Evolutionary conservation across 2,888 invertebrate genomes (phyloP).

Genomic region (Chalcis sispes): DNA sequence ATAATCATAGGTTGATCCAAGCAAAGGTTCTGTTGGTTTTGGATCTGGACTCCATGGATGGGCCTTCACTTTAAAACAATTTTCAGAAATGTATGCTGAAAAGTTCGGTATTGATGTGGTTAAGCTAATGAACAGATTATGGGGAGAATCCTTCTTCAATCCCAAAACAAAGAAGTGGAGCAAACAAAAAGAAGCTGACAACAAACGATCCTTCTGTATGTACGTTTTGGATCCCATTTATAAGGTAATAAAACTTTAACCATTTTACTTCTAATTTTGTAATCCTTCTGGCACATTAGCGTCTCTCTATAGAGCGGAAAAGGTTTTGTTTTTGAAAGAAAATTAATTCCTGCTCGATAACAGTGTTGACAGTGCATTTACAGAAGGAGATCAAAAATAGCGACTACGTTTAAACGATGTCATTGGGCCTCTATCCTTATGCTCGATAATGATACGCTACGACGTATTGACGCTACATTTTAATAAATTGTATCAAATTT

Average conservation of each 20-base stretch:
- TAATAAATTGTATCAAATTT: conserved; percentile 8
- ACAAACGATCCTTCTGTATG: conserved; percentile 99
- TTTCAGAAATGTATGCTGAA: conserved; percentile 98
- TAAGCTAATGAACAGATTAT: conserved; percentile 97
- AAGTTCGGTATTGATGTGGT: conserved; percentile 98
- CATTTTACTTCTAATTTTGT: not conserved
- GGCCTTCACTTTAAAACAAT: conserved; percentile 99
- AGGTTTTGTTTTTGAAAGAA: conserved; percentile 37
- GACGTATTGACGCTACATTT: conserved; percentile 56
- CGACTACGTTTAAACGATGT: conserved; percentile 82
- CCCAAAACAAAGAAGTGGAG: conserved; percentile 98
- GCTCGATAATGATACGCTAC: conserved; percentile 83
- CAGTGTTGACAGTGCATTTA: conserved; percentile 80
- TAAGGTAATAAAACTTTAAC: conserved; percentile 81
- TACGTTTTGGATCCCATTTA: conserved; percentile 99
- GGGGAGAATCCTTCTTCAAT: conserved; percentile 99
- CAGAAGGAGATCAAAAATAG: conserved; percentile 81
- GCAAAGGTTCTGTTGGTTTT: conserved; percentile 99
- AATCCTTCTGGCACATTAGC: conserved; percentile 71
- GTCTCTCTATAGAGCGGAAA: conserved; percentile 70
- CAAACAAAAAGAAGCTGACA: conserved; percentile 91
- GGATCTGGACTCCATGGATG: conserved; percentile 99
- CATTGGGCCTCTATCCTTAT: conserved; percentile 89
- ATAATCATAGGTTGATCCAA: conserved; percentile 88
- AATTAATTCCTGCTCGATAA: conserved; percentile 69